Evolutionary conservation across 2,888 invertebrate species (phyloP).

Genomic region (Phlogophora meticulosa): DNA sequence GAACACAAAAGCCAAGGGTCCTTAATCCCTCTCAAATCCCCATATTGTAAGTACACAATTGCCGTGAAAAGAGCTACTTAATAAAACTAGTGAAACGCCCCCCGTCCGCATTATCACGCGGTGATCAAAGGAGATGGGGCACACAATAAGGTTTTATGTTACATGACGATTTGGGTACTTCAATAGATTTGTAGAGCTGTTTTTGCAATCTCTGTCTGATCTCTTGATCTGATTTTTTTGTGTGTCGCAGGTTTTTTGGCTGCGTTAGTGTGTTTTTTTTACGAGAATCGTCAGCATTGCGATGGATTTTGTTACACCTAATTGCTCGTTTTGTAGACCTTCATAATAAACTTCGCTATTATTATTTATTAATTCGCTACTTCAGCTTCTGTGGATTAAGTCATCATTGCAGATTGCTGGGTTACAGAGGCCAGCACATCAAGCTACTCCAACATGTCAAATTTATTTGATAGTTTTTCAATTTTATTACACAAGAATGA

Average conservation of each 20-base stretch:
- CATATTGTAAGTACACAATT: constrained; percentile 86
- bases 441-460: too few species aligned
- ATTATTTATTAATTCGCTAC: too few species aligned
- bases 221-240: constrained; percentile 39
- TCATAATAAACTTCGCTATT: too few species aligned
- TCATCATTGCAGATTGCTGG: too few species aligned
- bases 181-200: constrained; percentile 55
- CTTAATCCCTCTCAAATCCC: constrained; percentile 83
- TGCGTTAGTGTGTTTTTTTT: neutral
- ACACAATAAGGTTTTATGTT: constrained; percentile 84
- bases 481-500: too few species aligned
- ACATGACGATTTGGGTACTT: constrained; percentile 67
- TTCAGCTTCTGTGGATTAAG: too few species aligned
- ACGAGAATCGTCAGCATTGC: neutral
- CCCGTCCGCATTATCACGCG: constrained; percentile 82
- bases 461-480: too few species aligned
- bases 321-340: neutral
- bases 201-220: constrained; percentile 51
- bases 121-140: constrained; percentile 83
- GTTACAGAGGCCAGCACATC: too few species aligned
- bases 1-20: constrained; percentile 76
- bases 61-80: constrained; percentile 88
- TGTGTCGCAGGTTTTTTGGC: constrained; percentile 8
- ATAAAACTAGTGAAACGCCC: constrained; percentile 74
- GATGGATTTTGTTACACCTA: neutral